Evolutionary conservation across 2,888 invertebrate genomes (phyloP), one percentile per base, ranked within the genome.

Genomic region (Hermodice carunculata): DNA sequence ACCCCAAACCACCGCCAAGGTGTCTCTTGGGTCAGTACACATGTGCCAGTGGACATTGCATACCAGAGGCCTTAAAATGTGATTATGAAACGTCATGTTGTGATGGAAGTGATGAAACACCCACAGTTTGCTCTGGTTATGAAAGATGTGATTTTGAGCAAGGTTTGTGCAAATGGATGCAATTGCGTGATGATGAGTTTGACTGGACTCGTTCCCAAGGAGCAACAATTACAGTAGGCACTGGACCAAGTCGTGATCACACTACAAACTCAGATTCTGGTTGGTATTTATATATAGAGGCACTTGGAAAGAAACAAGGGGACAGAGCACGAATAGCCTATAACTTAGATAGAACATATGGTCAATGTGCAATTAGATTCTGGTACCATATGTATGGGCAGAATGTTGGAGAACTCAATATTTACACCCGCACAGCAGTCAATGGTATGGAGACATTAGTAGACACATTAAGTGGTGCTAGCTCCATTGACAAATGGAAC

Each of bases 21-120:
- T 49, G 49, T 49, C 1, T 22, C 6, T 17, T 1, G 14, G 49
- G 3, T 1, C 26, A 49, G 29, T 49, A 31, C 32, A 19, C 11
- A 14, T 49, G 49, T 49, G 19, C n/a, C 17, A 49, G 49, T 49
- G 49, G 49, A 3, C 49, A 49, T 19, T 49, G 49, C 32, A 32
- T 49, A 32, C 2, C 49, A 24, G 6, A 1, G 29, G 49, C 14
- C 14, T 17, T 14, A 11, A 49, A 28, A 22, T 49, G 49, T 49
- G 49, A 49, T 14, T 49, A 31, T n/a, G 31, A 49, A 22, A 28
- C 49, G 14, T 29, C 29, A n/a, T 49, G 49, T 14, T 49, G 49
- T 49, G 49, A 49, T 26, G 26, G 49, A 8, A 31, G 31, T 31
- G 49, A 49, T 49, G 49, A 49, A 28, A 3, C 29, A 28, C 1